phyloP scores from a whole-genome alignment of 2,113 vertebrate species.

The Caranx melampygus region DNA sequence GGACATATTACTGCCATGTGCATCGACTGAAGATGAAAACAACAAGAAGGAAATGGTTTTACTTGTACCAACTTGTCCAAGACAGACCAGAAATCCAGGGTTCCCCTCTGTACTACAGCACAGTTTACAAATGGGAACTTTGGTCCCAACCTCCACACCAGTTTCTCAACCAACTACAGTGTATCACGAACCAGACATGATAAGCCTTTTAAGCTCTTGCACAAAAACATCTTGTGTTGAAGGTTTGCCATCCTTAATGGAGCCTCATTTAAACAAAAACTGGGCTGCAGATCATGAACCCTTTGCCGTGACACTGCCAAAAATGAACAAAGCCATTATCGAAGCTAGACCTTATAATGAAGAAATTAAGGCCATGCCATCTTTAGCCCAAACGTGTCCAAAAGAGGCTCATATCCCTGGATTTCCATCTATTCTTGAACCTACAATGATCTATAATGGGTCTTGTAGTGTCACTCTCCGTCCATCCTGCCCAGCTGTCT shows the following conservation, averaged over 20 bases:
- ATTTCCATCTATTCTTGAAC: constrained; percentile 46
- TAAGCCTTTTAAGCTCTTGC: constrained; percentile 34
- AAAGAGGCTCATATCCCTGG: constrained; percentile 37
- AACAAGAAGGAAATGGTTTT: constrained; percentile 40
- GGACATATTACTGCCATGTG: not conserved
- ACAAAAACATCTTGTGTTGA: constrained; percentile 45
- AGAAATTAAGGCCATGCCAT: constrained; percentile 47
- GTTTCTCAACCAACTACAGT: constrained; percentile 18
- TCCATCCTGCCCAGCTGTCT: constrained; percentile 42
- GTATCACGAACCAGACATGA: constrained; percentile 19
- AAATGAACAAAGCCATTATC: not conserved
- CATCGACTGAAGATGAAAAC: constrained; percentile 13
- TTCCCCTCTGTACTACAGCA: constrained; percentile 42
- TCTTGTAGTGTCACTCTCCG: constrained; percentile 29
- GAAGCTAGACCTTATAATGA: constrained; percentile 39
- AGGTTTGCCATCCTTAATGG: constrained; percentile 62
- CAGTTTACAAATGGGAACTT: not conserved
- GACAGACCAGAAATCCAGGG: constrained; percentile 43
- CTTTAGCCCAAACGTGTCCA: constrained; percentile 51
- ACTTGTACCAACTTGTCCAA: constrained; percentile 47
- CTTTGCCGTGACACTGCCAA: not conserved
- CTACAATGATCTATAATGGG: not conserved
- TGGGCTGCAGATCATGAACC: constrained; percentile 34
- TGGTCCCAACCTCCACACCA: constrained; percentile 10
- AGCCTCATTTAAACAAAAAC: constrained; percentile 10